Evolutionary conservation across 2,888 invertebrate species (phyloP), one percentile per base, ranked within the genome.

Genomic region (Eretmocerus hayati): DNA sequence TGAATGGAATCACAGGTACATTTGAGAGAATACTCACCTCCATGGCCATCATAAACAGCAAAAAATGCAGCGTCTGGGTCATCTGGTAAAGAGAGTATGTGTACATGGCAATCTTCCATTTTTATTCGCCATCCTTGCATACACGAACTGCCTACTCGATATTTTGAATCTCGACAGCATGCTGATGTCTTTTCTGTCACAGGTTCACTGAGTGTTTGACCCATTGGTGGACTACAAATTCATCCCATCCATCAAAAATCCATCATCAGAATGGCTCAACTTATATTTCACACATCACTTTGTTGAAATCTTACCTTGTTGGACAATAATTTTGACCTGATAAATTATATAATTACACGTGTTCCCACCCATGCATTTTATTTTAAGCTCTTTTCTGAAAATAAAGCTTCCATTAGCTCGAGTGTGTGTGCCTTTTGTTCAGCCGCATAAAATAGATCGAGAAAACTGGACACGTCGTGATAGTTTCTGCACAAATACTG

Each of bases 71-170:
- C 85, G 19, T 83, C 85, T 22, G 92, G 90, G 72, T 99, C 97
- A 65, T 93, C 93, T 2, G 92, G 91, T 56, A 93, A 71, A 0
- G 92, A 87, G 15, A 99, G 75, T 59, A 99, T 87, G 64, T 96
- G 94, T 41, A 95, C 94, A 71, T 99, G 99, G 0, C 94, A 90
- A 74, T 99, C 99, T 75, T 99, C 99, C 99, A 99, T 99, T 58
- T 91, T 91, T 48, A 95, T 86, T 55, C 99, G 77, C 99, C 99
- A 99, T 71, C 99, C 99, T 74, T 99, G 99, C 97, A 99, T 99
- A 67, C 91, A 94, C 18, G 94, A 94, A 2, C 94, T 91, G n/a
- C 93, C 97, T 5, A 99, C 93, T 61, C 79, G 74, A 57, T 78
- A 78, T 32, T 78, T 75, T 22, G 77, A 73, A 69, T 89, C 87